Base-by-base conservation (phyloP, 2,113 vertebrate species). In the Passer montanus region DNA sequence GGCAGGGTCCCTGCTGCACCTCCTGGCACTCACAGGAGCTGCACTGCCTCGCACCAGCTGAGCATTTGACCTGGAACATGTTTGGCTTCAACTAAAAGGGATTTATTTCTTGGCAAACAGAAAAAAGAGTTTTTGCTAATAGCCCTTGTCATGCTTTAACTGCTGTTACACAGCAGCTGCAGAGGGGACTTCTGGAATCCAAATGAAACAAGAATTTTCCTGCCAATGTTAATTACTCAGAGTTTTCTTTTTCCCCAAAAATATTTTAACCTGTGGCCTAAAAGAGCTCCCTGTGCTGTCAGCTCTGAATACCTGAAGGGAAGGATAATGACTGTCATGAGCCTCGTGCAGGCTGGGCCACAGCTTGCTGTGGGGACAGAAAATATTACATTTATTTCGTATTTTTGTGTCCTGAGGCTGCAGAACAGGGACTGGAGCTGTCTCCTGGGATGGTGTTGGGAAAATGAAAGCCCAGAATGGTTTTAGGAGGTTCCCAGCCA, bases 21-120 rank as follows among this genome's bases (percentile, higher is more conserved):
- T 59, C 63, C 91, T 37, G 2, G 21, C 49, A 0, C 15, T 37
- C 60, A 9, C 13, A 21, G 78, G 84, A 78, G 87, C 93, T 86
- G 85, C 3, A 9, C 79, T 83, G 72, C 78, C 70, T 93, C 7
- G 9, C 39, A 86, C 63, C 91, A 90, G 84, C 81, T 68, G 82
- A 90, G 84, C 1, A 1, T 81, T 73, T 46, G 78, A 89, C 89
- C 91, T 91, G 91, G 62, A 64, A 89, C 85, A 49, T 4, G 73
- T 93, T 90, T 87, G 94, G 90, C 93, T 93, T 44, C 44, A 2
- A 9, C 55, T 83, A 33, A 91, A 83, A 90, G 64, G 68, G 88
- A 90, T 95, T 97, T 93, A 70, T 88, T 94, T 85, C 91, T 87
- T 95, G 96, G 96, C 93, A 81, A 56, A 58, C 80, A 37, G 41